Evolutionary conservation across 2,888 invertebrate species (phyloP), one percentile per base, ranked within the genome.

Genomic region (Crioceris asparagi): DNA sequence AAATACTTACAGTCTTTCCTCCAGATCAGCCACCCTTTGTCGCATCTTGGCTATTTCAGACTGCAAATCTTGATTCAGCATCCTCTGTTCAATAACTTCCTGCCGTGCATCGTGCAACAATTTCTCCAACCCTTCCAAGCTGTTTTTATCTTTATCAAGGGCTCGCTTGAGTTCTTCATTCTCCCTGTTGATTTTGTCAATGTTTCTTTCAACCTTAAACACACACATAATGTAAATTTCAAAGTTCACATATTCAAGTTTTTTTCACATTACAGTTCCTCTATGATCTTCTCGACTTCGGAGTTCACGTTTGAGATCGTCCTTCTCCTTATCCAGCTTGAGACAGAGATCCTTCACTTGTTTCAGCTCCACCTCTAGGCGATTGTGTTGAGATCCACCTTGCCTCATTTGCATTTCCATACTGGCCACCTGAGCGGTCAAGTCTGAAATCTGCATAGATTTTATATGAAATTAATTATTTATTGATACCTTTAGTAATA

Each of bases 271-370:
- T 55, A 72, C 69, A 55, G 66, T 64, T 12, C 53, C 47, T 47
- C 61, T 64, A 37, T 61, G 49, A 4, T 63, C 62, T 25, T 71
- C 70, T 40, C 68, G 65, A 39, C 72, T 70, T 10, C 64, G 41
- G 17, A 55, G 53, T 43, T 75, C 72, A n/a, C 68, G 66, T 46
- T 69, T 61, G 2, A 78, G 59, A 59, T 70, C 69, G 52, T 81
- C 73, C 57, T 80, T 76, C 65, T 83, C 71, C 59, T 71, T 71
- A 62, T 84, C 74, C 55, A 83, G 54, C 65, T 72, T 70, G 54
- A 71, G 63, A 49, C 76, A 77, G 17, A 79, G 58, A 44, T 77
- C 75, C 46, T 74, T 69, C 32, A 73, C 65, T 10, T 74, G 70
- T 30, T 63, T 62, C 23, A 79, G 54, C 51, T 79, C 78, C n/a